Percentiles rank a stretch among this genome's conserved stretches.
Evolutionary conservation across 2,888 invertebrate genomes (phyloP).

Genomic region (Lycocerus yunnanus): DNA sequence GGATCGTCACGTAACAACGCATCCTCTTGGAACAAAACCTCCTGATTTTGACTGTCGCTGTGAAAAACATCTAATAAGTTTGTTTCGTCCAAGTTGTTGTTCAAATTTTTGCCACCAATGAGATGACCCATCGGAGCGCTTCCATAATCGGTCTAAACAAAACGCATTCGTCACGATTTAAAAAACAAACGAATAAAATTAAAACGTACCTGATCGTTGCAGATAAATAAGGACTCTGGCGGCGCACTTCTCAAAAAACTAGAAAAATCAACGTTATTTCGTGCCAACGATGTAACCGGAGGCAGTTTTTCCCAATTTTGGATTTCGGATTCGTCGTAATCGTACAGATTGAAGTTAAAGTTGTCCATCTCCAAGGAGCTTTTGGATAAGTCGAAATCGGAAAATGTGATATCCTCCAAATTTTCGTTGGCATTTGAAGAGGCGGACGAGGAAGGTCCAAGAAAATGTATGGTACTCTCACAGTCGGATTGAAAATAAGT

Average conservation of each 20-base stretch:
- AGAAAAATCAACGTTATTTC: conserved; percentile 47
- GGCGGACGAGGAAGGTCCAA: conserved; percentile 38
- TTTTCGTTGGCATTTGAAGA: background rate
- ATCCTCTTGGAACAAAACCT: conserved; percentile 56
- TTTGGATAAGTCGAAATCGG: conserved; percentile 46
- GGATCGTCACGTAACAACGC: conserved; percentile 52
- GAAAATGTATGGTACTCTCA: conserved; percentile 37
- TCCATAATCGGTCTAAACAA: conserved; percentile 2
- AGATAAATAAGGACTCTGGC: conserved; percentile 35
- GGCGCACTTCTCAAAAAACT: conserved; percentile 45
- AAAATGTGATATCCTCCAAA: conserved; percentile 38
- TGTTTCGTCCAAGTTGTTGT: conserved; percentile 38
- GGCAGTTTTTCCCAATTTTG: conserved; percentile 36
- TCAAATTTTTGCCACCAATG: conserved; percentile 41
- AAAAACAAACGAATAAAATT: background rate
- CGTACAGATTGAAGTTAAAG: conserved; percentile 36
- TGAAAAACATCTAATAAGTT: background rate
- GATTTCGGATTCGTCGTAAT: conserved; percentile 37
- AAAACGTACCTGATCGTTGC: conserved; percentile 21
- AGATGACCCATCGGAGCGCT: conserved; percentile 44
- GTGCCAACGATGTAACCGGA: conserved; percentile 45
- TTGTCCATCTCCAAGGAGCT: conserved; percentile 43
- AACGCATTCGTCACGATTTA: background rate
- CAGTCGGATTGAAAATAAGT: background rate
- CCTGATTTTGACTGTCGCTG: conserved; percentile 48